phyloP scores from a whole-genome alignment of 2,888 invertebrate species.

The Auanema sp. region DNA sequence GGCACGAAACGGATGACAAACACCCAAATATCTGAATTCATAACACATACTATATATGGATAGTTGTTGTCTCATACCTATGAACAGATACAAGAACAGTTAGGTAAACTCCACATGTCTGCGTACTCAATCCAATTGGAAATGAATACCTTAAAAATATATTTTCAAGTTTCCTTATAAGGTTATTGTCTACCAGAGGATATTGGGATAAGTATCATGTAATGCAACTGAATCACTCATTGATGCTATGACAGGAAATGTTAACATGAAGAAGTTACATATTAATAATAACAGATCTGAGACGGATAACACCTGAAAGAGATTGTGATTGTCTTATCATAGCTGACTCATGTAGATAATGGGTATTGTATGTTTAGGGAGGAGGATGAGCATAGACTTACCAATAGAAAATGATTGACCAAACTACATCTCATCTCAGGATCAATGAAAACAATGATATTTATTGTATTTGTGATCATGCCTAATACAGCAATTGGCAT shows the following conservation, averaged over 20 bases:
- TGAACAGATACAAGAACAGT: conserved; percentile 57
- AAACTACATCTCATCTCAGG: conserved; percentile 57
- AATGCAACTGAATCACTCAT: conserved; percentile 48
- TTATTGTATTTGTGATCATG: conserved; percentile 57
- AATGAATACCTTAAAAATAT: conserved; percentile 52
- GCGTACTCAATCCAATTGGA: conserved; percentile 60
- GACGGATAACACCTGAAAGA: conserved; percentile 44
- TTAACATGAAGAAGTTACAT: conserved; percentile 63
- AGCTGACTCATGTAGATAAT: too few relatives aligned
- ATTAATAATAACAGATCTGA: conserved; percentile 56
- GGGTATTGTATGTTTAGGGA: not conserved
- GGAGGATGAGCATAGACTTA: conserved; percentile 26
- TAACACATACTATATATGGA: not conserved
- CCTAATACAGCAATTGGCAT: conserved; percentile 55
- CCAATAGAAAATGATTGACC: conserved; percentile 60
- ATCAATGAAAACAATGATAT: conserved; percentile 60
- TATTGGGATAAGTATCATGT: conserved; percentile 53
- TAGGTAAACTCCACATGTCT: conserved; percentile 61
- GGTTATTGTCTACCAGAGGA: conserved; percentile 55
- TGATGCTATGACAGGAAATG: conserved; percentile 59
- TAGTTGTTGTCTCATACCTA: conserved; percentile 23
- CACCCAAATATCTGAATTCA: conserved; percentile 34
- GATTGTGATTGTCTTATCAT: not conserved
- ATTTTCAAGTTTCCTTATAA: not conserved
- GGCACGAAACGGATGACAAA: conserved; percentile 55